These are phyloP conservation scores for Microplitis demolitor DNA, from an alignment of 1,140 invertebrate genomes.

Conservation along the genomic window DNA sequence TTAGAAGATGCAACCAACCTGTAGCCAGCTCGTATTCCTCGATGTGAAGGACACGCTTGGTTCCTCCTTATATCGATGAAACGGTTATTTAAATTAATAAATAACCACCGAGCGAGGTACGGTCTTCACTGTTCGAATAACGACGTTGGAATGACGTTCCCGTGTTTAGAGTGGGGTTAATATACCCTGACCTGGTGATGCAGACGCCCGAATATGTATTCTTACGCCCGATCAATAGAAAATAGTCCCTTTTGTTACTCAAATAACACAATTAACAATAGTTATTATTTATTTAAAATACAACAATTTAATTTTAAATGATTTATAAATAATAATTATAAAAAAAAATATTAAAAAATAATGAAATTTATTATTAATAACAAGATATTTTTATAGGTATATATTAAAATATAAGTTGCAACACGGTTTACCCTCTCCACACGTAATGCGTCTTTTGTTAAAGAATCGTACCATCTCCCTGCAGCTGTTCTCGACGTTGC, in stretches of 20 bases:
- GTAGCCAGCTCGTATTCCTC: constrained; percentile 46
- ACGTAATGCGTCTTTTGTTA: constrained; percentile 14
- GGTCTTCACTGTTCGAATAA: constrained; percentile 18
- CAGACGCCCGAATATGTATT: constrained; percentile 20
- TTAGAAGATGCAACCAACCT: constrained; percentile 47
- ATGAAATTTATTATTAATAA: not conserved
- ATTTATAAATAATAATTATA: not conserved
- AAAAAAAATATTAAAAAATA: not conserved
- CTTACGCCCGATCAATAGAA: constrained; percentile 36
- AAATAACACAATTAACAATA: not conserved
- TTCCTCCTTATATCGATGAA: constrained; percentile 20
- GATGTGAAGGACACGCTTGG: constrained; percentile 28
- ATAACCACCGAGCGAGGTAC: constrained; percentile 34
- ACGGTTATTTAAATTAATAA: not conserved
- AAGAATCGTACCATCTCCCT: constrained; percentile 7
- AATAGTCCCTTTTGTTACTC: constrained; percentile 37
- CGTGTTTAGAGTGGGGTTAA: constrained; percentile 23
- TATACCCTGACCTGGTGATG: constrained; percentile 29
- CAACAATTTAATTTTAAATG: not conserved
- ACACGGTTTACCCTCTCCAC: constrained; percentile 17
- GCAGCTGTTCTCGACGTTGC: constrained; percentile 26
- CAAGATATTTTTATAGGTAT: not conserved
- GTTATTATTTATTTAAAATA: not conserved
- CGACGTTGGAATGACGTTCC: constrained; percentile 31
- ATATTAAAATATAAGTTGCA: constrained; percentile 12